phyloP scores from a whole-genome alignment of 2,888 invertebrate species.

The Hemithea aestivaria region DNA sequence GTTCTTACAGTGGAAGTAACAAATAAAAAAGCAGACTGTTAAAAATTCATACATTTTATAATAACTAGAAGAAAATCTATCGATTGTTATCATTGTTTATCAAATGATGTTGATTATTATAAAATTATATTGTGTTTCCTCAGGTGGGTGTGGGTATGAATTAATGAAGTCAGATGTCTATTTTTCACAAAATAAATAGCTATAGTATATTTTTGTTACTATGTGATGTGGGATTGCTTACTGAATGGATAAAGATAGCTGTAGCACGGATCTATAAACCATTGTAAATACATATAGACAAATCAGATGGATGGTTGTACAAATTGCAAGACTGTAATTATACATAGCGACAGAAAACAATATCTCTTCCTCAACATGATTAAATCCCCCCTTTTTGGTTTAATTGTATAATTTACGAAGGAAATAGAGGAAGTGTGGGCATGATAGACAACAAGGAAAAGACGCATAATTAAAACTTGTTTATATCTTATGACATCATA shows the following conservation, averaged over 20 bases:
- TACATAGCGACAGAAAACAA: conserved; percentile 13
- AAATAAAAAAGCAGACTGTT: conserved; percentile 58
- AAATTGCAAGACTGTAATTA: conserved; percentile 70
- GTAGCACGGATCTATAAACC: conserved; percentile 54
- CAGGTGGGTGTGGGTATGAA: conserved; percentile 61
- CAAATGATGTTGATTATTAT: conserved; percentile 73
- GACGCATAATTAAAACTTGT: no score
- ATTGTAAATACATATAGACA: conserved; percentile 58
- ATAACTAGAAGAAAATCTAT: conserved; percentile 68
- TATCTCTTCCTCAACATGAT: conserved; percentile 14
- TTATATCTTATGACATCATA: no score
- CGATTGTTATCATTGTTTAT: conserved; percentile 75
- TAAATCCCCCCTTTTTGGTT: conserved; percentile 4
- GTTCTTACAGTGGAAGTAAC: conserved; percentile 41
- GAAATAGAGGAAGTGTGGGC: no score
- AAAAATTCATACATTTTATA: conserved; percentile 63
- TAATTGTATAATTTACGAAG: no score
- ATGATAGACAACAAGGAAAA: no score
- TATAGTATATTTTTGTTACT: conserved; percentile 71
- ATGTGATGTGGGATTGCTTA: conserved; percentile 67
- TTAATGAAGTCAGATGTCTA: conserved; percentile 65
- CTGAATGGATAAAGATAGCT: conserved; percentile 62
- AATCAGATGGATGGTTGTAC: conserved; percentile 62
- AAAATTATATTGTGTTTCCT: conserved; percentile 74
- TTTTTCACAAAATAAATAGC: conserved; percentile 69